These are phyloP conservation scores for Asobara japonica DNA, from an alignment of 1,140 invertebrate species.

Conservation along the genomic window DNA sequence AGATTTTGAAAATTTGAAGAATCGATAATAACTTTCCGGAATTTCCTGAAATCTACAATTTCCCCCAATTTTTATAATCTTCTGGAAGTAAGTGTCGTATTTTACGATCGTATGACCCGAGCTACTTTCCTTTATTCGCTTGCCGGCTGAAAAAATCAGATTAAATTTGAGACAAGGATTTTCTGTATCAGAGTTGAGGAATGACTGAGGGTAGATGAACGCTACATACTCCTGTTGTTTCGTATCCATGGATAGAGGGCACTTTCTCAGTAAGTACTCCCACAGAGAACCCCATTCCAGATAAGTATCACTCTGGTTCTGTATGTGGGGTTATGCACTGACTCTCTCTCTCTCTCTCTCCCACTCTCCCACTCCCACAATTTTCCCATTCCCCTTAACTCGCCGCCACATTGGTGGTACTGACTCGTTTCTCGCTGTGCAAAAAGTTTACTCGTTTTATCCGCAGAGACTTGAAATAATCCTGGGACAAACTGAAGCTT, in stretches of 20 bases:
- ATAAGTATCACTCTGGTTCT: conserved; percentile 30
- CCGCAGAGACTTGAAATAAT: background rate
- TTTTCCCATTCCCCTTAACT: background rate
- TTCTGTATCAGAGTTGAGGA: too few species aligned
- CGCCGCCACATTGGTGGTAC: background rate
- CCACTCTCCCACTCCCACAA: background rate
- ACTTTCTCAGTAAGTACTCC: conserved; percentile 24
- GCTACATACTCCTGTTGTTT: background rate
- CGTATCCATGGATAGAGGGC: background rate
- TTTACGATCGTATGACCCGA: too few species aligned
- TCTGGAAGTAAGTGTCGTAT: too few species aligned
- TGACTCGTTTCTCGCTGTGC: conserved; percentile 5
- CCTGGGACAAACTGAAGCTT: conserved; percentile 7
- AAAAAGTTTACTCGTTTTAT: conserved; percentile 34
- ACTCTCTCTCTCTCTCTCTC: background rate
- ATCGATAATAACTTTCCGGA: too few species aligned
- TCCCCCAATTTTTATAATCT: too few species aligned
- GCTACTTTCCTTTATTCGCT: too few species aligned
- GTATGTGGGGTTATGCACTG: background rate
- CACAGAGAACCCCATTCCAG: conserved; percentile 29
- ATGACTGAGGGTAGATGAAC: too few species aligned
- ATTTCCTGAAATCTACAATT: too few species aligned
- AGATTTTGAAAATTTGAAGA: too few species aligned
- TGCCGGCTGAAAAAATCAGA: too few species aligned
- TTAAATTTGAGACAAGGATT: too few species aligned